Percentiles rank a stretch among this genome's conserved stretches.
Conservation (phyloP, 2,888 invertebrate genomes). For the Macaria notata region DNA sequence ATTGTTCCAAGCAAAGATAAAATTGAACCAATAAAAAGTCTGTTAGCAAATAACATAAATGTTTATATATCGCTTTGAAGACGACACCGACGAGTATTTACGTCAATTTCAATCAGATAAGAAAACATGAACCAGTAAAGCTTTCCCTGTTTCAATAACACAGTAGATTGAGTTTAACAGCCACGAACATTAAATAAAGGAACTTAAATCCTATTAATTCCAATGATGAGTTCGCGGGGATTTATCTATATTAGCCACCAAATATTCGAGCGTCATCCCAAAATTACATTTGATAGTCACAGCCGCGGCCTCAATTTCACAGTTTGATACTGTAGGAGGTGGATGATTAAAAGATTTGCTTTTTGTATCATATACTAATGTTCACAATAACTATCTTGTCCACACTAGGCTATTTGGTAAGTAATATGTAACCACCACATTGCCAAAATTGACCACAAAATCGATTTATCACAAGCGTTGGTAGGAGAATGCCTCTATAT, state of each 20-base stretch:
- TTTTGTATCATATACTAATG: too few species aligned
- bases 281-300: slow-evolving; percentile 27
- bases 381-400: too few species aligned
- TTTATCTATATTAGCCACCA: slow-evolving; percentile 24
- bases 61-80: too few species aligned
- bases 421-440: too few species aligned
- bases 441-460: too few species aligned
- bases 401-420: too few species aligned
- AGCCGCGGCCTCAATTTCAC: slow-evolving; percentile 15
- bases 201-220: slow-evolving; percentile 20
- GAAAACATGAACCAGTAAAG: slow-evolving; percentile 2
- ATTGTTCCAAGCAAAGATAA: too few species aligned
- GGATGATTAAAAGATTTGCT: not conserved
- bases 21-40: too few species aligned
- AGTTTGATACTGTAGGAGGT: slow-evolving; percentile 15
- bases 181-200: slow-evolving; percentile 9
- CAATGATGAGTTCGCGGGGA: slow-evolving; percentile 17
- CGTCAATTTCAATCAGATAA: not conserved
- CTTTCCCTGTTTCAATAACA: slow-evolving; percentile 13
- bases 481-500: too few species aligned
- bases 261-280: slow-evolving; percentile 21
- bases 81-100: too few species aligned
- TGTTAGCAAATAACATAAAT: too few species aligned
- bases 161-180: slow-evolving; percentile 17
- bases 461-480: too few species aligned